A percentile compares a stretch with the other conserved stretches of the same genome.
Conservation (phyloP, 2,113 vertebrate genomes). For the Passer domesticus region DNA sequence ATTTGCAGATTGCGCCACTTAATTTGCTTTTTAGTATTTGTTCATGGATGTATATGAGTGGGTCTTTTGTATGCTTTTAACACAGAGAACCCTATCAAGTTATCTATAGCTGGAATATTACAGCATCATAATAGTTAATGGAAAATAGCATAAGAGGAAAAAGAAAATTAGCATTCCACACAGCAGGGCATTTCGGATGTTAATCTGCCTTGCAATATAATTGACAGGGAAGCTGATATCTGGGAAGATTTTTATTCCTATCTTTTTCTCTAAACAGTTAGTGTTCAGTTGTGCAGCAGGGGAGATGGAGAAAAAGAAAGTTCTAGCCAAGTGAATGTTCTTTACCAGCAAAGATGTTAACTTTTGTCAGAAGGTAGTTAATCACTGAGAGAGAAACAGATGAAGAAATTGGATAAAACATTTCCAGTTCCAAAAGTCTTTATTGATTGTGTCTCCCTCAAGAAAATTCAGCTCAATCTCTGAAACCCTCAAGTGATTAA, state of each 20-base stretch:
- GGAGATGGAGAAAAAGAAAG: conserved; percentile 1
- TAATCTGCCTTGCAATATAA: conserved; percentile 48
- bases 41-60: not conserved
- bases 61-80: not conserved
- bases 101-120: not conserved
- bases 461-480: conserved; percentile 53
- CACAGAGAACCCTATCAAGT: not conserved
- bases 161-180: conserved; percentile 48
- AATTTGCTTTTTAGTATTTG: not conserved
- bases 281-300: not conserved
- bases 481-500: conserved; percentile 57
- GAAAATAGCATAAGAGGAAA: conserved; percentile 9
- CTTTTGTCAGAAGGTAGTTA: conserved; percentile 53
- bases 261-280: conserved; percentile 14
- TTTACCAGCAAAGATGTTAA: conserved; percentile 41
- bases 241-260: conserved; percentile 40
- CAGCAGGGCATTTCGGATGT: conserved; percentile 45
- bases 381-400: conserved; percentile 49
- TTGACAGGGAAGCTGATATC: conserved; percentile 48
- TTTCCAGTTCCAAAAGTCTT: conserved; percentile 57
- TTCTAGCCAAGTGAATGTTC: conserved; percentile 26
- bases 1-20: not conserved
- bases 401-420: conserved; percentile 62
- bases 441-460: conserved; percentile 62
- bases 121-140: conserved; percentile 30